Percentiles rank a stretch among this genome's conserved stretches.
phyloP scores from a whole-genome alignment of 1,140 invertebrate genomes.

The Cydia pomonella region DNA sequence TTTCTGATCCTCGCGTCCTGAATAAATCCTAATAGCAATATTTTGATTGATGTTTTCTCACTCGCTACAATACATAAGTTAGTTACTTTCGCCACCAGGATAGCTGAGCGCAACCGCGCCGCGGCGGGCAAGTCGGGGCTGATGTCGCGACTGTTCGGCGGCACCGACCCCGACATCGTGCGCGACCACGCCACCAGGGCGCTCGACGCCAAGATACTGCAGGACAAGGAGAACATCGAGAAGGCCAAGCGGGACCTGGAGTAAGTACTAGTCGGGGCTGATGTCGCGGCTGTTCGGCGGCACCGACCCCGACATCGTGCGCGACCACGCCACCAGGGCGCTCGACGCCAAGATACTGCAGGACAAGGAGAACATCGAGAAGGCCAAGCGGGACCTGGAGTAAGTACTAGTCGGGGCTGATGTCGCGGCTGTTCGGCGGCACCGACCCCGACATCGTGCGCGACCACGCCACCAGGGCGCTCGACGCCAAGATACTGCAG shows the following conservation, averaged over 20 bases:
- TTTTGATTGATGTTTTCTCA: too few relatives aligned
- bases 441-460: constrained; percentile 90
- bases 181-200: constrained; percentile 86
- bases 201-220: constrained; percentile 87
- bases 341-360: constrained; percentile 83
- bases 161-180: constrained; percentile 89
- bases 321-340: constrained; percentile 86
- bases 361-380: constrained; percentile 82
- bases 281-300: constrained; percentile 89
- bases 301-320: constrained; percentile 89
- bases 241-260: constrained; percentile 83
- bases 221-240: constrained; percentile 83
- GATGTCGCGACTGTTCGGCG: constrained; percentile 89
- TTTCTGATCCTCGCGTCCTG: too few relatives aligned
- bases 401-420: constrained; percentile 81
- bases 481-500: constrained; percentile 83
- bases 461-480: constrained; percentile 85
- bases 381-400: constrained; percentile 84
- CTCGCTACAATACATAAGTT: too few relatives aligned
- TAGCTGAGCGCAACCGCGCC: constrained; percentile 78
- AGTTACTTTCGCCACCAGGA: constrained; percentile 59
- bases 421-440: constrained; percentile 88
- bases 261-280: constrained; percentile 82
- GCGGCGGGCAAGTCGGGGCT: constrained; percentile 86
- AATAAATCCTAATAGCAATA: too few relatives aligned